Conservation (phyloP, 35 echinoderm and acorn worm species). For the Lytechinus pictus region DNA sequence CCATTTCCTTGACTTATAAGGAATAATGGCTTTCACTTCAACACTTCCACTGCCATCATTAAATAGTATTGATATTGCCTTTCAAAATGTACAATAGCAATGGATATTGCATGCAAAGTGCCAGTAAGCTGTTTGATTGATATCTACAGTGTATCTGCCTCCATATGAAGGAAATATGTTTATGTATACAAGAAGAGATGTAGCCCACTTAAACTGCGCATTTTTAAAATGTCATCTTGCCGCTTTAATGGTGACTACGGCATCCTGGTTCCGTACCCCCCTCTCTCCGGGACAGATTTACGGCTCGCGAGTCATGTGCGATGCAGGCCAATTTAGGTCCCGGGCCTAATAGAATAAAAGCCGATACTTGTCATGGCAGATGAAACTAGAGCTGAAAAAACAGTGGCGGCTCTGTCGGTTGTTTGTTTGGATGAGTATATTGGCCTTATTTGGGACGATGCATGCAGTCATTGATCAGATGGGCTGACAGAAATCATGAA, state of each 20-base stretch:
- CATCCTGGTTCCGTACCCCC: background rate
- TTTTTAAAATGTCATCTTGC: background rate
- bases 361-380: constrained; percentile 31
- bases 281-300: background rate
- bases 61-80: too few relatives aligned
- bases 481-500: background rate
- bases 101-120: too few relatives aligned
- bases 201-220: background rate
- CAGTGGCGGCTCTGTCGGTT: background rate
- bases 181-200: constrained; percentile 8
- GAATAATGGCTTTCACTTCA: too few relatives aligned
- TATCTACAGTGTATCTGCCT: too few relatives aligned
- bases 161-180: background rate
- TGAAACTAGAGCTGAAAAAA: constrained; percentile 32
- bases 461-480: background rate
- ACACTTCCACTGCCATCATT: too few relatives aligned
- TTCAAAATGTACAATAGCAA: too few relatives aligned
- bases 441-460: background rate
- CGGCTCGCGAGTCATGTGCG: background rate
- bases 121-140: too few relatives aligned
- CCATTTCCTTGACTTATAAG: too few relatives aligned
- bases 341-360: constrained; percentile 32
- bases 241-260: background rate
- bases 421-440: constrained; percentile 15
- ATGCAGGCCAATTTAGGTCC: background rate